phyloP scores from a whole-genome alignment of 2,888 invertebrate genomes.

The Sinelater perroti region DNA sequence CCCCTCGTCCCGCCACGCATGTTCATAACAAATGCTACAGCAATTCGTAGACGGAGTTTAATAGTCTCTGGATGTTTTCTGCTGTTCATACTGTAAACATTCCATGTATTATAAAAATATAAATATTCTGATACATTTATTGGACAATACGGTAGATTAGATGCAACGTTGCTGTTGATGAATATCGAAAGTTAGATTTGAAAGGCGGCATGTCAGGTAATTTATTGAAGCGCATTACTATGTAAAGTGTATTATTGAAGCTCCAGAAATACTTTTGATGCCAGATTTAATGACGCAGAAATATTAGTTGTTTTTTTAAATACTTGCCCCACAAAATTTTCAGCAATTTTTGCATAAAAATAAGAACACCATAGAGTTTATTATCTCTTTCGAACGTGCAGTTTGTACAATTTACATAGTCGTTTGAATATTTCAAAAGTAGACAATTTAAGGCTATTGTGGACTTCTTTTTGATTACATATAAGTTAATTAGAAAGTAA shows the following conservation, averaged over 20 bases:
- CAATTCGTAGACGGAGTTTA: too few relatives aligned
- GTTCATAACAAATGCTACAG: too few relatives aligned
- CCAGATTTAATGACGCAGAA: slow-evolving; percentile 26
- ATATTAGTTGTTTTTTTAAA: slow-evolving; percentile 31
- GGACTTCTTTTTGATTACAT: too few relatives aligned
- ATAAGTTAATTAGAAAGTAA: too few relatives aligned
- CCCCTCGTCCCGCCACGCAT: background rate
- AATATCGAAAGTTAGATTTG: too few relatives aligned
- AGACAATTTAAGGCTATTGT: too few relatives aligned
- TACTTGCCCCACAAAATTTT: slow-evolving; percentile 30
- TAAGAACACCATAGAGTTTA: slow-evolving; percentile 23
- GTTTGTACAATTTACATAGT: slow-evolving; percentile 20
- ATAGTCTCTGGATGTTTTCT: too few relatives aligned
- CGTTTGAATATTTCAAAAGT: slow-evolving; percentile 8
- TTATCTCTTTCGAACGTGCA: slow-evolving; percentile 20
- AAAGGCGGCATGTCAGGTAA: slow-evolving; percentile 32
- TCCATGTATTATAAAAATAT: too few relatives aligned
- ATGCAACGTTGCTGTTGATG: too few relatives aligned
- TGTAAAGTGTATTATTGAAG: slow-evolving; percentile 32
- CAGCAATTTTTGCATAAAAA: slow-evolving; percentile 36
- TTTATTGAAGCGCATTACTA: slow-evolving; percentile 35
- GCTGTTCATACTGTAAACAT: too few relatives aligned
- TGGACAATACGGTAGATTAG: too few relatives aligned
- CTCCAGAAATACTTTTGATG: slow-evolving; percentile 25
- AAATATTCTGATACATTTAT: too few relatives aligned